phyloP scores from a whole-genome alignment of 1,140 invertebrate species.

The Hycleus cichorii region DNA sequence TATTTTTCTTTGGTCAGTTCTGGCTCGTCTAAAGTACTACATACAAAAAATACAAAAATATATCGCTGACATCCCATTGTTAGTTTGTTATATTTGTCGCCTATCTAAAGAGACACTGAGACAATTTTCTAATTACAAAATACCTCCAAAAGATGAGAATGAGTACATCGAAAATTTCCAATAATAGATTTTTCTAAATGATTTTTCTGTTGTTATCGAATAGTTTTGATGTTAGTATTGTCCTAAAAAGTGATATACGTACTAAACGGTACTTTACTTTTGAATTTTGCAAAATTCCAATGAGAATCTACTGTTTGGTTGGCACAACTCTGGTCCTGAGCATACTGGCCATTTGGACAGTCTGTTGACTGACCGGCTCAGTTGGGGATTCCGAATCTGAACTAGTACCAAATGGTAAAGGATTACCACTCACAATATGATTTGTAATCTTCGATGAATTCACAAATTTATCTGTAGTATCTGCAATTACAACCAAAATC shows the following conservation, averaged over 20 bases:
- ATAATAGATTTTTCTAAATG: background rate
- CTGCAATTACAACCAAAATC: background rate
- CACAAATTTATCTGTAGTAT: background rate
- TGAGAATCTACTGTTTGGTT: constrained; percentile 30
- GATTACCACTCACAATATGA: constrained; percentile 11
- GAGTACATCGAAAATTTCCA: background rate
- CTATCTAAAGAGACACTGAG: background rate
- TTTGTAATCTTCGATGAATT: background rate
- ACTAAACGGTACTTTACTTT: too few species aligned
- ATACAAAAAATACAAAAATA: constrained; percentile 38
- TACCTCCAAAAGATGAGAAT: background rate
- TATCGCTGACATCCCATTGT: constrained; percentile 29
- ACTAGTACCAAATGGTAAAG: constrained; percentile 39
- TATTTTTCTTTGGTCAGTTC: constrained; percentile 21
- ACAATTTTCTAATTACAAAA: background rate
- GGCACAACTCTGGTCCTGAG: constrained; percentile 42
- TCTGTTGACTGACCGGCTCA: constrained; percentile 50
- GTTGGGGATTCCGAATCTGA: constrained; percentile 55
- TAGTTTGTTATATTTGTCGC: background rate
- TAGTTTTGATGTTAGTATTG: background rate
- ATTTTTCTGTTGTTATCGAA: too few species aligned
- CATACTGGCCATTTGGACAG: constrained; percentile 38
- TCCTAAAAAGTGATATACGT: constrained; percentile 5
- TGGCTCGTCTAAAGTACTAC: constrained; percentile 21
- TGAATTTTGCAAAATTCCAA: background rate